These are phyloP conservation scores for Agelastica alni DNA, from an alignment of 2,888 invertebrate genomes.

Conservation along the genomic window DNA sequence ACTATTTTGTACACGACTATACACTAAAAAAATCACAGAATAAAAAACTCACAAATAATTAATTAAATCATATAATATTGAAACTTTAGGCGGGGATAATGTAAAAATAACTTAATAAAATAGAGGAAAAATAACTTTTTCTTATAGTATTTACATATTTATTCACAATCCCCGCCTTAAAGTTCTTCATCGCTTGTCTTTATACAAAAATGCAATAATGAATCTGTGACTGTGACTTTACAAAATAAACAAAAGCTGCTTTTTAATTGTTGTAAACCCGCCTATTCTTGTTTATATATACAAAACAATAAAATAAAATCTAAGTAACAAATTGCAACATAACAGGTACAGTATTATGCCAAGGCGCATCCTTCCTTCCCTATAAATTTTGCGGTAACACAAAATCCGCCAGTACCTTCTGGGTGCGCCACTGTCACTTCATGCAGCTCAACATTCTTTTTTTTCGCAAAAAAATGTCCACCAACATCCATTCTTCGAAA, in stretches of 20 bases:
- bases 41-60: conserved; percentile 52
- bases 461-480: conserved; percentile 35
- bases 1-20: conserved; percentile 46
- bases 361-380: conserved; percentile 6
- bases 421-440: conserved; percentile 23
- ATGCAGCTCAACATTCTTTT: conserved; percentile 39
- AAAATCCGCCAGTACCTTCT: neutral
- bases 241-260: conserved; percentile 4
- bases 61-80: no score
- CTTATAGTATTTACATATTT: neutral
- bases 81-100: no score
- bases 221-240: conserved; percentile 44
- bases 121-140: conserved; percentile 37
- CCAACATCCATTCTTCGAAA: conserved; percentile 28
- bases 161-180: neutral
- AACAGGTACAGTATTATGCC: conserved; percentile 51
- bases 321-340: conserved; percentile 56
- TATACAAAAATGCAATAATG: conserved; percentile 30
- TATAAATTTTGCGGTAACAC: no score
- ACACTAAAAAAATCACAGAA: conserved; percentile 55
- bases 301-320: conserved; percentile 56
- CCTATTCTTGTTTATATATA: conserved; percentile 43
- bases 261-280: conserved; percentile 40
- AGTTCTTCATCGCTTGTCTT: no score
- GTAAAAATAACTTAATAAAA: no score